Base-by-base conservation (phyloP, 2,797 vertebrate species). In the Scleropages formosus region DNA sequence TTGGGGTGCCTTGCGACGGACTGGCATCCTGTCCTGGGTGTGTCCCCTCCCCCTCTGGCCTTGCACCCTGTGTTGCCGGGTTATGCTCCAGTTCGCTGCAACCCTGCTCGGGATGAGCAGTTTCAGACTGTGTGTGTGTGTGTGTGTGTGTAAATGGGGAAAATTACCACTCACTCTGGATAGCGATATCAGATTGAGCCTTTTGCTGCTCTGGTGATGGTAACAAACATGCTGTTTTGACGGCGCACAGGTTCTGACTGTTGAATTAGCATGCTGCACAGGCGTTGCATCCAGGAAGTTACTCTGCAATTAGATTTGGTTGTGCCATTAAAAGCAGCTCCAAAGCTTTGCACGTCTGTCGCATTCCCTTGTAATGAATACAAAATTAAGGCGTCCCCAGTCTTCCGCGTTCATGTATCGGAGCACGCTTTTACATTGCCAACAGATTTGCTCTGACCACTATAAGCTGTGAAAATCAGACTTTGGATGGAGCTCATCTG, bases 351-450 rank as follows among this genome's bases (percentile, higher is more conserved):
- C 22, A 27, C 44, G 15, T 60, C 53, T 62, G 10, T 69, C 65
- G 59, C 16, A 0, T 22, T 56, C 60, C 24, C 58, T 16, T 10
- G 27, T 49, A 61, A 61, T 69, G 66, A 69, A 69, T 49, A 27
- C 74, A 69, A 51, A 69, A 75, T 62, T 39, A 62, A 62, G 51
- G 49, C 8, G 10, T 18, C n/a, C 13, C 22, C 26, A 44, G 18
- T 49, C 39, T 46, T 58, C 63, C 69, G 44, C 47, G 65, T 65
- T 20, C 39, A 8, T 39, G 65, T 22, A 63, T 11, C 72, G 61
- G 61, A 44, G 58, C 66, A 44, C 58, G 44, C 63, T 64, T 72
- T n/a, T 70, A 71, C 22, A 46, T 49, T 76, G 16, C n/a, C 44
- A 9, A 31, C 66, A 61, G 22, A 62, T 64, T 62, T 65, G 59